phyloP scores from a whole-genome alignment of 2,113 vertebrate species.

The Stigmatopora nigra region DNA sequence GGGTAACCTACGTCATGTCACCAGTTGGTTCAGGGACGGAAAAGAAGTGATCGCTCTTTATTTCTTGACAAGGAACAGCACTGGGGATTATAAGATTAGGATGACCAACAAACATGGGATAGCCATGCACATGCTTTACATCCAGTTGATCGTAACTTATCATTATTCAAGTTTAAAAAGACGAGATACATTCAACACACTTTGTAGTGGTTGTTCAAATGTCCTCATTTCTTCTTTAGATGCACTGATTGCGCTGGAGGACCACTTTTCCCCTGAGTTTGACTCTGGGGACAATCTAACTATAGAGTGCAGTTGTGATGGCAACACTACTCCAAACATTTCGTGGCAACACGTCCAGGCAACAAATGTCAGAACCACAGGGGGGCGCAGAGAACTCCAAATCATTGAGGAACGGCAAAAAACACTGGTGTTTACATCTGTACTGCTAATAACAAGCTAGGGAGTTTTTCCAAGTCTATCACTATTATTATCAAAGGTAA shows the following conservation, averaged over 20 bases:
- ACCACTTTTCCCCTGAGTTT: fast-evolving
- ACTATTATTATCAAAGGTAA: conserved; percentile 38
- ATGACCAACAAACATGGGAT: conserved; percentile 44
- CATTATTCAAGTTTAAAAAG: background rate
- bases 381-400: conserved; percentile 10
- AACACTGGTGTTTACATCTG: conserved; percentile 50
- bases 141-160: conserved; percentile 47
- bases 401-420: conserved; percentile 47
- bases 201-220: background rate
- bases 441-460: conserved; percentile 53
- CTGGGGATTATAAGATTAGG: conserved; percentile 28
- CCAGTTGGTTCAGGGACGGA: conserved; percentile 37
- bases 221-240: conserved; percentile 34
- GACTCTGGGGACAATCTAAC: conserved; percentile 2
- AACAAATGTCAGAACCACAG: conserved; percentile 19
- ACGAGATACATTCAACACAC: too few species aligned
- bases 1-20: conserved; percentile 14
- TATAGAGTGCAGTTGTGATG: conserved; percentile 45
- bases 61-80: conserved; percentile 9
- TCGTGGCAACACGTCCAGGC: background rate
- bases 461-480: conserved; percentile 18
- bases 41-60: too few species aligned
- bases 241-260: conserved; percentile 17
- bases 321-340: conserved; percentile 44
- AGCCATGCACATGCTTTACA: background rate